Percentiles rank a stretch among this genome's conserved stretches.
Conservation (phyloP, 2,113 vertebrate genomes). For the Polypterus senegalus region DNA sequence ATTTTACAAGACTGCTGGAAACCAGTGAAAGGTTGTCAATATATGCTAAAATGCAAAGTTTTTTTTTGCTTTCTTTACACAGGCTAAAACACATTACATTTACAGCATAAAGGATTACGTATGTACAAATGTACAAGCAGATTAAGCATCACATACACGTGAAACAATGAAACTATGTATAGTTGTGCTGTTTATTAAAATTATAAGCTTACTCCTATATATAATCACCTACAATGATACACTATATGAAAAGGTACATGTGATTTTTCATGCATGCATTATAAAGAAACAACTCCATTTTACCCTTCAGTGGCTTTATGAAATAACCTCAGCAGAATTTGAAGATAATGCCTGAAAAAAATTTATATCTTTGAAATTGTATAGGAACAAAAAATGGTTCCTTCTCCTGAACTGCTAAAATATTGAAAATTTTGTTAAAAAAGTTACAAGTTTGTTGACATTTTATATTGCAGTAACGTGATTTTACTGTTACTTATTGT, state of each 20-base stretch:
- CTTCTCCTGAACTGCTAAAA: conserved; percentile 20
- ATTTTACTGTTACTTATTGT: too few relatives aligned
- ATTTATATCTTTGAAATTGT: conserved; percentile 47
- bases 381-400: conserved; percentile 45
- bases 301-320: conserved; percentile 62
- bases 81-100: conserved; percentile 95
- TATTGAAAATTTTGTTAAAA: too few relatives aligned
- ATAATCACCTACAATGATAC: conserved; percentile 76
- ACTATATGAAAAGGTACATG: conserved; percentile 76
- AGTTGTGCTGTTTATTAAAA: conserved; percentile 50
- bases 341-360: conserved; percentile 41
- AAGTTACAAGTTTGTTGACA: conserved; percentile 26
- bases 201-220: conserved; percentile 89
- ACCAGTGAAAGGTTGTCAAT: conserved; percentile 75
- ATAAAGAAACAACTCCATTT: conserved; percentile 57
- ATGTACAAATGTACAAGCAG: conserved; percentile 99
- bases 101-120: conserved; percentile 99
- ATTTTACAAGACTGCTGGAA: conserved; percentile 93
- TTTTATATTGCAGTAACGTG: conserved; percentile 20
- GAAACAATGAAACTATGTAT: conserved; percentile 70
- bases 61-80: conserved; percentile 55
- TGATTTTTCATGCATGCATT: conserved; percentile 79
- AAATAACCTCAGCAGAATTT: conserved; percentile 10
- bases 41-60: conserved; percentile 94
- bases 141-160: conserved; percentile 64